phyloP scores from a whole-genome alignment of 2,888 invertebrate species.

The Melanophora roralis region DNA sequence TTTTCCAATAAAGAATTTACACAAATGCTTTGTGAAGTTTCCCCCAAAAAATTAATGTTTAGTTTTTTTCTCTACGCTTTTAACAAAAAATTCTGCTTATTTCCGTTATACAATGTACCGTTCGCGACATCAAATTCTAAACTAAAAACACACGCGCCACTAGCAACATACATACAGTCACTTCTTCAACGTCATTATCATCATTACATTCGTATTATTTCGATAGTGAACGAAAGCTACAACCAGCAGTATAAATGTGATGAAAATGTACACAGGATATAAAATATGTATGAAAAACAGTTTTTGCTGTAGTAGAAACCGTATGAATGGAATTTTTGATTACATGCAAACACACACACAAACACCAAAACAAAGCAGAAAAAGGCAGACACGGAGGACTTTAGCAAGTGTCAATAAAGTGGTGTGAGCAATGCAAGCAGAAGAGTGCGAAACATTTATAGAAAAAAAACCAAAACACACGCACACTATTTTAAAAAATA shows the following conservation, averaged over 20 bases:
- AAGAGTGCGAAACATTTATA: neutral
- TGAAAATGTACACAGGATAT: conserved; percentile 35
- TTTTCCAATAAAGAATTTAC: conserved; percentile 13
- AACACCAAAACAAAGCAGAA: conserved; percentile 23
- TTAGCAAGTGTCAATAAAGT: conserved; percentile 38
- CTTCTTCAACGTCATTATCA: conserved; percentile 11
- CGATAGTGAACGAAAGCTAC: conserved; percentile 2
- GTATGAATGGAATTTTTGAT: conserved; percentile 21
- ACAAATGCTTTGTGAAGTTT: neutral
- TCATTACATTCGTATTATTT: conserved; percentile 38
- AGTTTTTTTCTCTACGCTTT: conserved; percentile 9
- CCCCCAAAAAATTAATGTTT: neutral
- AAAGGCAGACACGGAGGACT: conserved; percentile 38
- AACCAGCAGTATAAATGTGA: conserved; percentile 23
- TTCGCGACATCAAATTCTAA: conserved; percentile 55
- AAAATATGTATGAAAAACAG: conserved; percentile 33
- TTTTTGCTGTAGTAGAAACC: neutral
- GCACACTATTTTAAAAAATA: neutral
- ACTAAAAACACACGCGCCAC: conserved; percentile 58
- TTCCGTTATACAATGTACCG: conserved; percentile 43
- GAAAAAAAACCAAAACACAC: neutral
- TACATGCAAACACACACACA: conserved; percentile 19
- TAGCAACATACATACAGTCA: conserved; percentile 16
- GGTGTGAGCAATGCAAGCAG: conserved; percentile 28
- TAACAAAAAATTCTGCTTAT: neutral